Conservation (phyloP, 1,140 invertebrate species). For the Coboldia fuscipes region DNA sequence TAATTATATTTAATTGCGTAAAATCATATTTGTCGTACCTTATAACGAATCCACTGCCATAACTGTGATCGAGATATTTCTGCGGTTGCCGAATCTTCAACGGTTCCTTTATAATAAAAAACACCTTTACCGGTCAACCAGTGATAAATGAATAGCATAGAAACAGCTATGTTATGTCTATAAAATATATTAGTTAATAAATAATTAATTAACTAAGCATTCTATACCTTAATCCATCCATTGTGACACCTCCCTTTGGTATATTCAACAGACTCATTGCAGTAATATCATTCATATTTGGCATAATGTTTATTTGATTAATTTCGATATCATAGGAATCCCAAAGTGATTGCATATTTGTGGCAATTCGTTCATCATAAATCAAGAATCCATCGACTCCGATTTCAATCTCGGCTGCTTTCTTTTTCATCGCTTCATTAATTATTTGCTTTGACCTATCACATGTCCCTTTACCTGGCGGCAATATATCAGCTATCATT, state of each 20-base stretch:
- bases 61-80: conserved; percentile 49
- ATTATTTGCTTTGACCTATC: conserved; percentile 19
- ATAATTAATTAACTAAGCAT: no score
- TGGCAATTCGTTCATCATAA: conserved; percentile 36
- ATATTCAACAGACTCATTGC: conserved; percentile 28
- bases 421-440: conserved; percentile 24
- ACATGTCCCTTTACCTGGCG: conserved; percentile 18
- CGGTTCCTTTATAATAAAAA: conserved; percentile 36
- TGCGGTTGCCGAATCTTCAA: conserved; percentile 53
- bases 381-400: conserved; percentile 50
- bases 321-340: no score
- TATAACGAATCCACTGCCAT: conserved; percentile 51
- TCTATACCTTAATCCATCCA: conserved; percentile 28
- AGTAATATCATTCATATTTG: conserved; percentile 15
- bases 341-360: conserved; percentile 32
- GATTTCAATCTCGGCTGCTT: conserved; percentile 31
- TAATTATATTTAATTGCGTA: no score
- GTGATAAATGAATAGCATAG: conserved; percentile 39
- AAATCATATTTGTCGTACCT: no score
- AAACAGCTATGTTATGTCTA: conserved; percentile 36
- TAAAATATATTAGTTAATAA: no score
- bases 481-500: conserved; percentile 38
- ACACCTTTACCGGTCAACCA: conserved; percentile 45
- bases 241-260: conserved; percentile 34
- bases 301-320: conserved; percentile 22